A percentile compares a stretch with the other conserved stretches of the same genome.
Evolutionary conservation across 2,797 vertebrate genomes (phyloP).

Genomic region (Hemitrygon akajei): DNA sequence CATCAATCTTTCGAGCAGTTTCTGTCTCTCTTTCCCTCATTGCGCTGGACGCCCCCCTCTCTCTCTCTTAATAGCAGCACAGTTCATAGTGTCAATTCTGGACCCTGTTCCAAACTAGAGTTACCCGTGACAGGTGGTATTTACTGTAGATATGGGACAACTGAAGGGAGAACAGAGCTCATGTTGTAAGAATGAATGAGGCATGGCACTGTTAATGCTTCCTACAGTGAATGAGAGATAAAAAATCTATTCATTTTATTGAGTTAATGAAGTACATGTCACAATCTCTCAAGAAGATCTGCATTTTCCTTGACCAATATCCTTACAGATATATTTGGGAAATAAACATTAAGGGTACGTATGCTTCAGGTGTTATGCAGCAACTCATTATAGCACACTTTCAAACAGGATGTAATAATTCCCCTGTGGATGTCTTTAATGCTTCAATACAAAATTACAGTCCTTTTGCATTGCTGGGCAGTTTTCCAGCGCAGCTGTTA

Average conservation of each 20-base stretch:
- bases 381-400: not conserved
- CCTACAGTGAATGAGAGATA: not conserved
- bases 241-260: not conserved
- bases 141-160: not conserved
- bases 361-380: not conserved
- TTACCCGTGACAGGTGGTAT: no score
- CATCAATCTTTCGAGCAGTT: no score
- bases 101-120: no score
- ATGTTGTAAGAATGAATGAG: not conserved
- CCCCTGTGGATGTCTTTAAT: constrained; percentile 2
- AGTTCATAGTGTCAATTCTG: no score
- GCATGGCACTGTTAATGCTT: not conserved
- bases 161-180: not conserved
- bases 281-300: not conserved
- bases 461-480: constrained; percentile 2
- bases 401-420: constrained; percentile 17
- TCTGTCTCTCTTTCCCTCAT: no score
- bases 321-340: no score
- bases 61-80: no score
- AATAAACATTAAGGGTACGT: not conserved
- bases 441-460: not conserved
- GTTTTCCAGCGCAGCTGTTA: constrained; percentile 33
- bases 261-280: not conserved
- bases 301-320: not conserved
- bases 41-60: no score